These are phyloP conservation scores for Phaenicophaeus curvirostris DNA, from an alignment of 2,797 vertebrate species.

Conservation along the genomic window DNA sequence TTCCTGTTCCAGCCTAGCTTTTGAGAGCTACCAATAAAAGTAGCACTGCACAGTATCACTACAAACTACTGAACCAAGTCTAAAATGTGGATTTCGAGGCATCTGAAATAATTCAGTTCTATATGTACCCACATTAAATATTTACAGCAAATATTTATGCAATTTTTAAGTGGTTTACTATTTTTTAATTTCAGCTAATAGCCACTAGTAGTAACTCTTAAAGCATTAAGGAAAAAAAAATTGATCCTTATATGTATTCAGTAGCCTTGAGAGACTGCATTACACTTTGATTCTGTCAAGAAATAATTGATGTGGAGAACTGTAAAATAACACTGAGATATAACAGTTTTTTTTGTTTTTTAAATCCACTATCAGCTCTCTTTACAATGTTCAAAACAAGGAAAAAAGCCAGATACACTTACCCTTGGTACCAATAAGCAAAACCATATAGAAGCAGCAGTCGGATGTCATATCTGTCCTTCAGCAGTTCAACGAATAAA, in stretches of 20 bases:
- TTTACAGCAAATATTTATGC: background rate
- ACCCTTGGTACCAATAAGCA: slow-evolving; percentile 73
- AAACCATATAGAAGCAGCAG: slow-evolving; percentile 63
- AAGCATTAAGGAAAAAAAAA: background rate
- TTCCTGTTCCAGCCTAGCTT: background rate
- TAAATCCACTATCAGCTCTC: background rate
- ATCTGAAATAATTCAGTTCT: background rate
- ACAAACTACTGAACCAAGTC: background rate
- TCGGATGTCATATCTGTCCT: slow-evolving; percentile 66
- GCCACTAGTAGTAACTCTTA: background rate
- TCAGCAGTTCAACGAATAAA: slow-evolving; percentile 42
- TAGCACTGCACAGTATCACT: background rate
- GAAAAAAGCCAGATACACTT: slow-evolving; percentile 60
- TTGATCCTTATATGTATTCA: background rate
- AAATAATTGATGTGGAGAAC: background rate
- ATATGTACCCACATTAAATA: background rate
- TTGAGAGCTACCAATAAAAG: background rate
- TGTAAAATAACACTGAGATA: background rate
- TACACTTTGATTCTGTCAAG: background rate
- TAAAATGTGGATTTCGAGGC: background rate
- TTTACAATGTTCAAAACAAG: background rate
- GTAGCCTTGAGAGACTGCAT: background rate
- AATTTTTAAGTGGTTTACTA: background rate
- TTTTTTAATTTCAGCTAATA: background rate
- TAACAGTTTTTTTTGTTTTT: background rate